Conservation (phyloP, 2,113 vertebrate species). For the Herpetotheres cachinnans region DNA sequence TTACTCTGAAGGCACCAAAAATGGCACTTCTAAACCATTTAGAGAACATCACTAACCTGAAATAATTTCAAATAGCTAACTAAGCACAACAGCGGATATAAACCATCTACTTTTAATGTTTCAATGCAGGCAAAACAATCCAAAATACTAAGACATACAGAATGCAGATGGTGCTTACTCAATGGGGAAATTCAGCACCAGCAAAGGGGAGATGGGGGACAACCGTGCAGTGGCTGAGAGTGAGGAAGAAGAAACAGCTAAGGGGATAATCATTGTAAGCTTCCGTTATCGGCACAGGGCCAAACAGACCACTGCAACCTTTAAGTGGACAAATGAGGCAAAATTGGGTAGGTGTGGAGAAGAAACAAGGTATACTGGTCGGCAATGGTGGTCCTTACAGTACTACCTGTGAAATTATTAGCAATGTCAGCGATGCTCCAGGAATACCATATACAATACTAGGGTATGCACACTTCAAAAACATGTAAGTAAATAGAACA, state of each 20-base stretch:
- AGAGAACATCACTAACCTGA: background rate
- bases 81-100: background rate
- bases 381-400: background rate
- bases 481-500: background rate
- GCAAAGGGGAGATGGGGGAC: background rate
- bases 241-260: background rate
- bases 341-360: background rate
- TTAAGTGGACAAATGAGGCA: background rate
- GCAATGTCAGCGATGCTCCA: background rate
- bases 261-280: background rate
- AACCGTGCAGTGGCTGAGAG: background rate
- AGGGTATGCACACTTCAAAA: background rate
- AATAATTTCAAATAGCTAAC: background rate
- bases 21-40: background rate
- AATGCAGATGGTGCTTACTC: background rate
- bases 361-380: background rate
- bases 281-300: background rate
- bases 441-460: background rate
- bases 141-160: background rate
- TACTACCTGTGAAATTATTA: background rate
- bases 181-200: background rate
- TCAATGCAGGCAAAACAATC: background rate
- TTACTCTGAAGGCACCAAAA: background rate
- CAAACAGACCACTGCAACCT: background rate
- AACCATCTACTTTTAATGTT: background rate